These are phyloP conservation scores for Tenebrio molitor DNA, from an alignment of 1,140 invertebrate genomes.

Conservation along the genomic window DNA sequence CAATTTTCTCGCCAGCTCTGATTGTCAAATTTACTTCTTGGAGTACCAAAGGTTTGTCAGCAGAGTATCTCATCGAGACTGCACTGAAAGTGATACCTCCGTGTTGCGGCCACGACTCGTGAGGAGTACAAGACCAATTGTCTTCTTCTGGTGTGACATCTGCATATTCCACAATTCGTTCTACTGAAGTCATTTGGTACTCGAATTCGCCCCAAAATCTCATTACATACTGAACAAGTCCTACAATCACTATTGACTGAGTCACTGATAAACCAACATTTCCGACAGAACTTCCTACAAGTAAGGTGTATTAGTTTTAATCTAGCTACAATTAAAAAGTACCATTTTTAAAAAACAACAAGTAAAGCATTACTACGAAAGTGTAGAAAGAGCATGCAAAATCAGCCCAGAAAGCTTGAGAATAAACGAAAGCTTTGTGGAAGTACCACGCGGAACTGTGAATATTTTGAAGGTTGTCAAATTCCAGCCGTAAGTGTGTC, in stretches of 20 bases:
- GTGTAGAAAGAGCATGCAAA: not conserved
- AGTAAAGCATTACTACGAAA: not conserved
- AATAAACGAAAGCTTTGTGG: constrained; percentile 22
- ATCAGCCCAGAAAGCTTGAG: constrained; percentile 42
- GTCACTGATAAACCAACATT: constrained; percentile 85
- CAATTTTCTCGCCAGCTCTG: too few relatives aligned
- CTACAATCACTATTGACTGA: constrained; percentile 81
- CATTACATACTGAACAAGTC: constrained; percentile 86
- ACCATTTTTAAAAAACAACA: not conserved
- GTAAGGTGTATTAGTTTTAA: too few relatives aligned
- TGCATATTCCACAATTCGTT: constrained; percentile 82
- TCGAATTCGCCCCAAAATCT: constrained; percentile 84
- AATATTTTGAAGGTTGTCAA: constrained; percentile 59
- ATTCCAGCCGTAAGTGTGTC: constrained; percentile 69
- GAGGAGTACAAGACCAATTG: too few relatives aligned
- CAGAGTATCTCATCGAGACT: too few relatives aligned
- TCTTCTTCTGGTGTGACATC: too few relatives aligned
- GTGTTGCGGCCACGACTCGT: too few relatives aligned
- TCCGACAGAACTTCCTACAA: constrained; percentile 70
- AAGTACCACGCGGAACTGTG: constrained; percentile 43
- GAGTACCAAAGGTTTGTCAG: too few relatives aligned
- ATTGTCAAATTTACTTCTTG: too few relatives aligned
- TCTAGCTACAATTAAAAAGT: too few relatives aligned
- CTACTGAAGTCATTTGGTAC: constrained; percentile 84
- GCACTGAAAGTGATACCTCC: too few relatives aligned